phyloP scores from a whole-genome alignment of 1,140 invertebrate genomes.

The Zaprionus kolodkinae region DNA sequence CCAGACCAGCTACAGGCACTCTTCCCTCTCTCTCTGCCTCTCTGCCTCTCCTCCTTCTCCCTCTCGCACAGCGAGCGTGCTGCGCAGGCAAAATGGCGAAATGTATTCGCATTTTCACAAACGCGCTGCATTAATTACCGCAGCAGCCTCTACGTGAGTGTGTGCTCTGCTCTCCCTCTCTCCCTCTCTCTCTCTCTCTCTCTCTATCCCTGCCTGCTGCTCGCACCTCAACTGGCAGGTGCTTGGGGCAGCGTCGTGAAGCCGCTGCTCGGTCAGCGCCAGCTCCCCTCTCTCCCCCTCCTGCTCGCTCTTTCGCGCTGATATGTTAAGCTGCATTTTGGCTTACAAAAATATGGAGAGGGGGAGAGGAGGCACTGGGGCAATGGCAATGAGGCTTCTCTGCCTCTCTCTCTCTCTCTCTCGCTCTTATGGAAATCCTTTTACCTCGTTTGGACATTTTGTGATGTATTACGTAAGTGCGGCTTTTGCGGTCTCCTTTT shows the following conservation, averaged over 20 bases:
- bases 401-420: not conserved
- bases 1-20: conserved; percentile 19
- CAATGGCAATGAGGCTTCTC: conserved; percentile 45
- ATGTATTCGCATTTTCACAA: conserved; percentile 82
- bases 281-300: conserved; percentile 10
- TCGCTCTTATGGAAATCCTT: conserved; percentile 72
- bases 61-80: conserved; percentile 2
- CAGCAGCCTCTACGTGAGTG: conserved; percentile 62
- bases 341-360: conserved; percentile 77
- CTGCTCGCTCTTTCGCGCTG: conserved; percentile 49
- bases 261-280: conserved; percentile 64
- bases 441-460: conserved; percentile 80
- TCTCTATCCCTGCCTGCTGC: not conserved
- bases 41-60: not conserved
- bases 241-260: conserved; percentile 49
- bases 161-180: conserved; percentile 23
- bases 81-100: conserved; percentile 56
- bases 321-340: conserved; percentile 82
- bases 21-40: not conserved
- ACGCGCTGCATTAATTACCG: conserved; percentile 82
- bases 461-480: conserved; percentile 81
- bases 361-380: not conserved
- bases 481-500: conserved; percentile 70
- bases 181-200: not conserved
- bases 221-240: conserved; percentile 31